Base-by-base conservation (phyloP, 2,113 vertebrate genomes). In the Acrocephalus kingi region DNA sequence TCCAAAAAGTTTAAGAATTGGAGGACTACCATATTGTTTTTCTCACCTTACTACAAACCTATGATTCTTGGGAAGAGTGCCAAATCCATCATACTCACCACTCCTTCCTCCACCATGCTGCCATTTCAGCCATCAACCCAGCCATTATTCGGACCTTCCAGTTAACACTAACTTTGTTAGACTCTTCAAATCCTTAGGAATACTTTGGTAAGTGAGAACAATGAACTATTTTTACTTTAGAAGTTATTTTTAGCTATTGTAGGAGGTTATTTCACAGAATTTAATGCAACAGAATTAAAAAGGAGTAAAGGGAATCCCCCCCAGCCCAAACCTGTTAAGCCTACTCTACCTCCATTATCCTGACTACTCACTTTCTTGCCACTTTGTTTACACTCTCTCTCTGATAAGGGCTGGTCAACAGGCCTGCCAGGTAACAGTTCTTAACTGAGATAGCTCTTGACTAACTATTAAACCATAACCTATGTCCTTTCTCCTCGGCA, bases 311-410 rank as follows among this genome's bases (percentile, higher is more conserved):
- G 7, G 4, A 4, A 9, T 11, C 37, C 37, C 37, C 1, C 24
- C 17, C 16, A 54, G 35, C 6, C 48, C 27, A 73, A 79, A 82
- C n/a, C 33, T 82, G 49, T 59, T 83, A 63, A 54, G 31, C 0
- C 0, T 31, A 55, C 56, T 87, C 71, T 78, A 41, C 62, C 4
- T 49, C 54, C 54, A 76, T 79, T 92, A 92, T 33, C 83, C 49
- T 21, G 30, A 83, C 48, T 46, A 75, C 12, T 69, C 45, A 62
- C 85, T 94, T 84, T 92, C 76, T 66, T 55, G 33, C 52, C 82
- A 84, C 68, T 94, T 64, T 89, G 61, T 96, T 95, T 93, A 92
- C 64, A 81, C 83, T 91, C 88, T 96, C 63, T 49, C 54, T 87
- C 76, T 67, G 94, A 91, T 95, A 94, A 94, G 82, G 46, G 66